phyloP scores from a whole-genome alignment of 2,797 vertebrate genomes.

The Dromococcyx pavoninus region DNA sequence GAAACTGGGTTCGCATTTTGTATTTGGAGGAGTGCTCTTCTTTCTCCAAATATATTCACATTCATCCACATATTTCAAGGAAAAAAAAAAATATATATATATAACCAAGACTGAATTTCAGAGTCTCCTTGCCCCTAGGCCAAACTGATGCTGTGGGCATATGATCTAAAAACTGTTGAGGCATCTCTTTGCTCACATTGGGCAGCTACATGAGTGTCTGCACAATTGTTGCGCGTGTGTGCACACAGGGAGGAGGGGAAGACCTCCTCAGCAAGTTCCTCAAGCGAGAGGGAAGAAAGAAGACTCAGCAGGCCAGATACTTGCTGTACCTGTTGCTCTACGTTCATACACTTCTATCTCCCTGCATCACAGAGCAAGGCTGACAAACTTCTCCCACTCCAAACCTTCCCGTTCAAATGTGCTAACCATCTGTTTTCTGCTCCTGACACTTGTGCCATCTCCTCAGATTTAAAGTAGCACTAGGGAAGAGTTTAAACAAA shows the following conservation, averaged over 20 bases:
- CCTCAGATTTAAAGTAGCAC: background rate
- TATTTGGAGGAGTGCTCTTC: background rate
- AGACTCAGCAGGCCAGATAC: background rate
- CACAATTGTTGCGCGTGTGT: too few species aligned
- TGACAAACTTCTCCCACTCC: background rate
- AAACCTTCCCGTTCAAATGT: background rate
- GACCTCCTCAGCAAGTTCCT: background rate
- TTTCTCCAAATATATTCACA: background rate
- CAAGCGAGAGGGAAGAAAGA: background rate
- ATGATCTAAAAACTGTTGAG: background rate
- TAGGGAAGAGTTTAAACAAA: background rate
- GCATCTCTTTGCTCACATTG: background rate
- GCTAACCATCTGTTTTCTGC: background rate
- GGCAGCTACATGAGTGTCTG: background rate
- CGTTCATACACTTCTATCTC: background rate
- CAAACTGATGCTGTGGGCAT: background rate
- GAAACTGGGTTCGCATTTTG: background rate
- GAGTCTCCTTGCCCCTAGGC: too few species aligned
- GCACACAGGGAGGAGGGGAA: background rate
- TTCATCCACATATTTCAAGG: background rate
- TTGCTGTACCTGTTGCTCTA: background rate
- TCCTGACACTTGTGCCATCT: background rate
- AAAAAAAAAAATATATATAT: background rate
- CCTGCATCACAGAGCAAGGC: background rate
- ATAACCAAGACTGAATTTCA: too few species aligned